These are phyloP conservation scores for Drosophila elegans DNA, from an alignment of 1,140 invertebrate species.

Conservation along the genomic window DNA sequence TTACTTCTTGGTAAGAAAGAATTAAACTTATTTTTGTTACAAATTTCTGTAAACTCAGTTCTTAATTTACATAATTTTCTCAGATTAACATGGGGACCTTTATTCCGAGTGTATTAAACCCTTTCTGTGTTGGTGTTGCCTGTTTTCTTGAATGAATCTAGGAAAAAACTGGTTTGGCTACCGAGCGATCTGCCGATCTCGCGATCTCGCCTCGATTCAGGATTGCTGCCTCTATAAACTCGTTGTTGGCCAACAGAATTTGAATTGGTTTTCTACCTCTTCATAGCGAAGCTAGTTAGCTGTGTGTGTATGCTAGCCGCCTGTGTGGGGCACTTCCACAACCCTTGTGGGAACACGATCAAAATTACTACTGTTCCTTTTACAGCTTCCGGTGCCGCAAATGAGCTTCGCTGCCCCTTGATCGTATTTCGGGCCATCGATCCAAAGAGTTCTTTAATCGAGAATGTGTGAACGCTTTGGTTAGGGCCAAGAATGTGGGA, in stretches of 20 bases:
- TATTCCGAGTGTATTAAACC: constrained; percentile 47
- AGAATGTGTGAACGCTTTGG: constrained; percentile 57
- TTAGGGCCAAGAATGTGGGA: constrained; percentile 12
- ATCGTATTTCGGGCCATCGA: constrained; percentile 48
- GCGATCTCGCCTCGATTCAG: constrained; percentile 53
- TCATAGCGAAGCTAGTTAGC: constrained; percentile 21
- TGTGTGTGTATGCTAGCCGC: background rate
- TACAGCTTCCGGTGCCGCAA: constrained; percentile 75
- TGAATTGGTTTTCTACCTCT: constrained; percentile 44
- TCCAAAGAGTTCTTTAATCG: constrained; percentile 50
- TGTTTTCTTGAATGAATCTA: constrained; percentile 81
- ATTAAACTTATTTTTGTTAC: no score
- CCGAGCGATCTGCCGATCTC: constrained; percentile 47
- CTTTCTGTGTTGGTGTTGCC: constrained; percentile 65
- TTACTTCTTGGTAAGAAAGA: no score
- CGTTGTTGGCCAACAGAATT: constrained; percentile 50
- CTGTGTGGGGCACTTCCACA: constrained; percentile 40
- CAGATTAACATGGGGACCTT: background rate
- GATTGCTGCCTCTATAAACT: constrained; percentile 47
- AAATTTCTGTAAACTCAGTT: no score
- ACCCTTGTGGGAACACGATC: constrained; percentile 65
- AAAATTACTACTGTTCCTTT: constrained; percentile 73
- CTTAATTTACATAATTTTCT: no score
- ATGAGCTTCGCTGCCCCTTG: constrained; percentile 50
- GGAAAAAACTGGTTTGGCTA: constrained; percentile 72